Percentiles rank a stretch among this genome's conserved stretches.
phyloP scores from a whole-genome alignment of 2,113 vertebrate species.

The Hemibates koningsi region DNA sequence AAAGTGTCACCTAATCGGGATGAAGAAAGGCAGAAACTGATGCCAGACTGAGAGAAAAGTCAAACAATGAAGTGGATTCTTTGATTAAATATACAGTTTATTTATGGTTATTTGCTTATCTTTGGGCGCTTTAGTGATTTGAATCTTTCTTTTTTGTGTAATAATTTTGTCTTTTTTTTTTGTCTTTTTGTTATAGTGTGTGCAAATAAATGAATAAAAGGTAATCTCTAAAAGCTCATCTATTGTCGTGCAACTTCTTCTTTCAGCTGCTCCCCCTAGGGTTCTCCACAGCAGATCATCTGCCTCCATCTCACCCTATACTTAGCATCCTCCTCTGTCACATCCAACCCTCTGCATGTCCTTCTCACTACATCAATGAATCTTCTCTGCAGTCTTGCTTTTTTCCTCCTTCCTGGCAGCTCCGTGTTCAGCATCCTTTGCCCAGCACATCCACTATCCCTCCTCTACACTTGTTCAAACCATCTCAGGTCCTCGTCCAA shows the following conservation, averaged over 20 bases:
- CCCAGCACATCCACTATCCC: background rate
- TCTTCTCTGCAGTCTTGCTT: background rate
- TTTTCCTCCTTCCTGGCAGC: background rate
- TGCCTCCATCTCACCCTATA: background rate
- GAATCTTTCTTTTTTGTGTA: background rate
- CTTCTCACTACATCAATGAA: background rate
- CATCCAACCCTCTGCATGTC: background rate
- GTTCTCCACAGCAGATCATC: background rate
- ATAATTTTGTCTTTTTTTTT: background rate
- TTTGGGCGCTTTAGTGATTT: background rate
- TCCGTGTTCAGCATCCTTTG: background rate
- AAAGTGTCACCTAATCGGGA: background rate
- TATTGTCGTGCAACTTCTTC: background rate
- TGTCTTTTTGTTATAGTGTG: background rate
- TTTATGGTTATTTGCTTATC: background rate
- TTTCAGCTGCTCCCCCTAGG: background rate
- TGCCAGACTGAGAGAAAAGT: background rate
- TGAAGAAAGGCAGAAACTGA: background rate
- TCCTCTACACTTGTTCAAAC: background rate
- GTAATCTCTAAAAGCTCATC: background rate
- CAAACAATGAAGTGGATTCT: background rate
- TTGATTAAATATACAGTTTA: background rate
- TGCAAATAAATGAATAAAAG: background rate
- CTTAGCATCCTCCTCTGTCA: background rate
- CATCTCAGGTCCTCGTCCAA: background rate